A percentile compares a stretch with the other conserved stretches of the same genome.
phyloP scores from a whole-genome alignment of 2,888 invertebrate genomes.

The Trichogramma evanescens region DNA sequence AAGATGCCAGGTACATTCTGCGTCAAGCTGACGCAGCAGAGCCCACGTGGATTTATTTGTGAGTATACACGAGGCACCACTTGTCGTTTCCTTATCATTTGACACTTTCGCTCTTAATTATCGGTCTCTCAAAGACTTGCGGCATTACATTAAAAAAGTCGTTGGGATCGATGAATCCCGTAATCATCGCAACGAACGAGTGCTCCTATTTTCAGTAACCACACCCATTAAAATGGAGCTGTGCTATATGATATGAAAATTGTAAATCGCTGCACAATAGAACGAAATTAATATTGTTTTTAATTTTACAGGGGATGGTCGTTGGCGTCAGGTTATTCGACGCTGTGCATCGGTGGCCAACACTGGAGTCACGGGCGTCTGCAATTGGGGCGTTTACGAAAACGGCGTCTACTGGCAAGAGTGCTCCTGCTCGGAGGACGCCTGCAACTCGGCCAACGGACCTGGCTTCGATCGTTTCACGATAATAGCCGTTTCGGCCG shows the following conservation, averaged over 20 bases:
- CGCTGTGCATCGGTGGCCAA: conserved; percentile 85
- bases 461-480: not conserved
- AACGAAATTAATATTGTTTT: conserved; percentile 18
- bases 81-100: not conserved
- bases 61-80: conserved; percentile 47
- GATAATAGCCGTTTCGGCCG: not conserved
- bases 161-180: not conserved
- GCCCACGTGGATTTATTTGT: conserved; percentile 92
- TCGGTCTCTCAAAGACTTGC: too few relatives aligned
- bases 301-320: conserved; percentile 76
- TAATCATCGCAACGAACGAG: not conserved
- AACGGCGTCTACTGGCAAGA: conserved; percentile 96
- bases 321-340: conserved; percentile 86
- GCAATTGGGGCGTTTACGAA: conserved; percentile 91
- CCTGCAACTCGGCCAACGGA: conserved; percentile 61
- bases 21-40: conserved; percentile 89
- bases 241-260: not conserved
- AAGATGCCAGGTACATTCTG: conserved; percentile 92
- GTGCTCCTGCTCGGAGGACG: conserved; percentile 88
- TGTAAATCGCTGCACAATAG: not conserved
- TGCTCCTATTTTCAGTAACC: too few relatives aligned
- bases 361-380: conserved; percentile 88
- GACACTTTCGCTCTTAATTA: not conserved
- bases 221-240: too few relatives aligned
- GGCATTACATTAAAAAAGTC: not conserved